Evolutionary conservation across 2,888 invertebrate species (phyloP), one percentile per base, ranked within the genome.

Genomic region (Adelognathus sp.): DNA sequence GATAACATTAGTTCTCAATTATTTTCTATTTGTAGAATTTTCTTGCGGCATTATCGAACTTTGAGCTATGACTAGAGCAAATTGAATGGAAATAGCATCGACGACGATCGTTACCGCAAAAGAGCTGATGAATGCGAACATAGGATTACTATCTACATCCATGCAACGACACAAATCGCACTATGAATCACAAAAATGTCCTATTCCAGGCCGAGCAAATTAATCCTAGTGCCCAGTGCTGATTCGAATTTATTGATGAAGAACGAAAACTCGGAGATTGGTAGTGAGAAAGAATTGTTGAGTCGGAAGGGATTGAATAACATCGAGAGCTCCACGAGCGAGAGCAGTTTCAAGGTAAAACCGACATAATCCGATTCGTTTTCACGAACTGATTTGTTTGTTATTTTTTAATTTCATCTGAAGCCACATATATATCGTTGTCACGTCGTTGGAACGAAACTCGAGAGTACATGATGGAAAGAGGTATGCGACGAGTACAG

Each of bases 261-360:
- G 54, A 66, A 6, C 31, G 52, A 67, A 6, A 50, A 60, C 27
- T 33, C 69, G 3, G 52, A 60, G n/a, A 71, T 39, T 6, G 46
- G 46, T 63, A 11, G 39, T 14, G 31, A 44, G 3, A 14, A 11
- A 2, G 36, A 58, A n/a, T 33, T 61, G 7, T 39, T 31, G 21
- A 44, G 16, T 54, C 33, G 9, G 1, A 36, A 71, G 52, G 54
- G 36, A 29, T 14, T 70, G 2, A 36, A 66, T 21, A 60, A 31
- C 3, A 33, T 54, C 14, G 27, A 54, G 7, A 29, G 36, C 3
- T 71, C 64, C 11, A 21, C 31, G 6, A 79, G 79, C 60, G 66
- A 64, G 11, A 54, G 21, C 11, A 75, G 71, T 24, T 71, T 66
- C 3, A 71, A 79, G 79, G 79, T 79, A 74, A 4, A 1, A 29